Conservation (phyloP, 37 sponge, comb jelly and placozoan genomes). For the Ianthella basta region DNA sequence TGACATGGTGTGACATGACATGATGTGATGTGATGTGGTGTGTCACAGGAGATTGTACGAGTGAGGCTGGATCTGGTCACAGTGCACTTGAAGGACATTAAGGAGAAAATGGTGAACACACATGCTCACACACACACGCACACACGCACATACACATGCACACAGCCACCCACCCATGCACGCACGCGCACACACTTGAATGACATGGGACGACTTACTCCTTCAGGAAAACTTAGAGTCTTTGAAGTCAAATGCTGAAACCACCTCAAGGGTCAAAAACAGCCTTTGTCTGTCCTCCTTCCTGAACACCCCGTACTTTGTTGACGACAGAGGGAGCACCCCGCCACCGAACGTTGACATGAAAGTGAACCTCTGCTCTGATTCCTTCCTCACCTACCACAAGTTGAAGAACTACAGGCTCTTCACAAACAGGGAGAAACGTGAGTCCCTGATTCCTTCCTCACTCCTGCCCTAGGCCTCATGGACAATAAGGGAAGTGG, state of each 20-base stretch:
- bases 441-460: no score
- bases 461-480: no score
- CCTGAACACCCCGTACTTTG: conserved; percentile 1
- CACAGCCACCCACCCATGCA: no score
- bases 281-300: conserved; percentile 4
- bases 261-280: not conserved
- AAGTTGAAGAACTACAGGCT: conserved; percentile 5
- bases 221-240: not conserved
- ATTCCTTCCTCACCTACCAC: not conserved
- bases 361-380: conserved; percentile 4
- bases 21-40: not conserved
- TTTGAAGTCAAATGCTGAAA: conserved; percentile 4
- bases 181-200: no score
- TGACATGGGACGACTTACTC: no score
- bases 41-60: not conserved
- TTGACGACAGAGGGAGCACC: not conserved
- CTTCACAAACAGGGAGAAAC: not conserved
- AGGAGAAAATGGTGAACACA: not conserved
- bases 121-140: not conserved
- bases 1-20: not conserved
- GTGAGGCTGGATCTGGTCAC: not conserved
- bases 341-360: conserved; percentile 18
- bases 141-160: no score
- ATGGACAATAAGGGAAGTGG: no score
- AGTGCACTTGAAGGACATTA: not conserved